A percentile compares a stretch with the other conserved stretches of the same genome.
Conservation (phyloP, 2,888 invertebrate species). For the Drosophila eohydei region DNA sequence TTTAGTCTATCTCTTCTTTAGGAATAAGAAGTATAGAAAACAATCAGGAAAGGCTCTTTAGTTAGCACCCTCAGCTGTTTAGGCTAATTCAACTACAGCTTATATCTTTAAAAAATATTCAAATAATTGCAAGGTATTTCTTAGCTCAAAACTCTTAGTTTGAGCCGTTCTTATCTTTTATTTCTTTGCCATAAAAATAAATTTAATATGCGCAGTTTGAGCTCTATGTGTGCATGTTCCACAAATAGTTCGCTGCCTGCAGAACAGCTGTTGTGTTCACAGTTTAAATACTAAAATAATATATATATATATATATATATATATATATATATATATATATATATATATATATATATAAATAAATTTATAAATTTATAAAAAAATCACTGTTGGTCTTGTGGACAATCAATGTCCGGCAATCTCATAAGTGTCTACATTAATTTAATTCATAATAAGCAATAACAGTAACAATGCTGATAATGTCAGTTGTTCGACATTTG, state of each 20-base stretch:
- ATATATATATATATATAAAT: background rate
- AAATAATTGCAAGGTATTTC: background rate
- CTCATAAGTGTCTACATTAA: slow-evolving; percentile 48
- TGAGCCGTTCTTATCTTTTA: background rate
- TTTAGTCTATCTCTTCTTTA: too few relatives aligned
- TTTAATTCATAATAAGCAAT: slow-evolving; percentile 58
- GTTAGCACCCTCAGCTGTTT: background rate
- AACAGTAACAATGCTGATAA: slow-evolving; percentile 55
- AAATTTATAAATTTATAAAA: background rate
- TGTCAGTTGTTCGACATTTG: slow-evolving; percentile 57
- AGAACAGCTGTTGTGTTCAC: slow-evolving; percentile 1
- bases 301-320: background rate
- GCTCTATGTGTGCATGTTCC: background rate
- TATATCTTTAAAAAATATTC: background rate
- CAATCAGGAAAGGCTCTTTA: too few relatives aligned
- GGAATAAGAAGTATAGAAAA: too few relatives aligned
- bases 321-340: background rate
- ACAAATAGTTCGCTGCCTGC: background rate
- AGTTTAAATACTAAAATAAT: background rate
- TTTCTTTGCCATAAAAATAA: slow-evolving; percentile 9
- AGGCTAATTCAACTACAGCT: background rate
- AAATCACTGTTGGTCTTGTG: slow-evolving; percentile 3
- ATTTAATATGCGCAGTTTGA: slow-evolving; percentile 4
- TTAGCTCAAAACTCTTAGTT: background rate
- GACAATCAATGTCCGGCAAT: slow-evolving; percentile 46